phyloP scores from a whole-genome alignment of 2,888 invertebrate species.

The Rhingia rostrata region DNA sequence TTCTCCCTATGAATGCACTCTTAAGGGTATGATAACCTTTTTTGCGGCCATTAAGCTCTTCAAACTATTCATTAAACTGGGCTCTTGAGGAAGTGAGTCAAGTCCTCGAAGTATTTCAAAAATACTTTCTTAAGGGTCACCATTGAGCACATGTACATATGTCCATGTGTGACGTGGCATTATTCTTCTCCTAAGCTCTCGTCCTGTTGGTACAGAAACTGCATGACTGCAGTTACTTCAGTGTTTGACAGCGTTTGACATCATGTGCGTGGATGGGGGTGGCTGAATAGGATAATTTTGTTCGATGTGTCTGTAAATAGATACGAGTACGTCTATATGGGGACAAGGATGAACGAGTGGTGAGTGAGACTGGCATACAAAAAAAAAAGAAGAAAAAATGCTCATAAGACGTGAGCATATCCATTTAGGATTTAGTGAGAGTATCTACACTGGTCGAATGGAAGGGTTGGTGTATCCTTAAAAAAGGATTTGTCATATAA shows the following conservation, averaged over 20 bases:
- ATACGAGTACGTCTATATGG: slow-evolving; percentile 28
- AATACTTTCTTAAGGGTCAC: slow-evolving; percentile 63
- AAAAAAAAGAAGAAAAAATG: background rate
- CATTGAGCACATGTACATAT: slow-evolving; percentile 11
- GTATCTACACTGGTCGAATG: too few species aligned
- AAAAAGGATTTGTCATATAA: too few species aligned
- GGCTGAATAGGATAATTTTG: slow-evolving; percentile 18
- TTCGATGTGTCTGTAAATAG: slow-evolving; percentile 52
- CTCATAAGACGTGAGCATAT: slow-evolving; percentile 2
- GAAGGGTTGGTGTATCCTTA: too few species aligned
- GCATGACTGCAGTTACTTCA: slow-evolving; percentile 58
- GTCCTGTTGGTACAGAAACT: slow-evolving; percentile 43
- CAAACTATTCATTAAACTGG: slow-evolving; percentile 63
- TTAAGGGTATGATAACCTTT: slow-evolving; percentile 58
- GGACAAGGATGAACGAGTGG: slow-evolving; percentile 43
- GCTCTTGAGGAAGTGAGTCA: slow-evolving; percentile 60
- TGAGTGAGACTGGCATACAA: background rate
- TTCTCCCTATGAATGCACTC: slow-evolving; percentile 36
- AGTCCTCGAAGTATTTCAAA: slow-evolving; percentile 53
- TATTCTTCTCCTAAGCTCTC: slow-evolving; percentile 5
- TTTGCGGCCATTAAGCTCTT: slow-evolving; percentile 60
- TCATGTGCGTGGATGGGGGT: background rate
- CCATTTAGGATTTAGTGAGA: background rate
- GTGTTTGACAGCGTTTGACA: slow-evolving; percentile 28
- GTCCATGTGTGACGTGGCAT: background rate